phyloP scores from a whole-genome alignment of 64 coral and sea anemone genomes.

The Hydrozoanthus tunicans region DNA sequence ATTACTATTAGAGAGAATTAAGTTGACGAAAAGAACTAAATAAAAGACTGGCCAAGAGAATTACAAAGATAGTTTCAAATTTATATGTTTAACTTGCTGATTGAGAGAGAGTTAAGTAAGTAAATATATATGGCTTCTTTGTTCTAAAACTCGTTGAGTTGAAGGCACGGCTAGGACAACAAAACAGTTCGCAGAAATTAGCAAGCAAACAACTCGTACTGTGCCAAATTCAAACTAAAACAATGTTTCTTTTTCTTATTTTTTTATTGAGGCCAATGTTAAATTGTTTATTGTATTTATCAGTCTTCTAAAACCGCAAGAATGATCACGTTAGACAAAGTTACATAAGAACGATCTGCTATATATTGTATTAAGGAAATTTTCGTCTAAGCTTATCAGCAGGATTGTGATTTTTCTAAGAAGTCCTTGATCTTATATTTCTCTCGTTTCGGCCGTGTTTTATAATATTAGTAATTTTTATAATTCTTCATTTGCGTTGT shows the following conservation, averaged over 20 bases:
- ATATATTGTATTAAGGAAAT: not conserved
- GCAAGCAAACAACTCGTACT: not conserved
- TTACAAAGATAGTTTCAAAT: no score
- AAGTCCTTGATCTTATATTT: slow-evolving; percentile 16
- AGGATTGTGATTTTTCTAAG: not conserved
- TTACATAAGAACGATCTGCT: not conserved
- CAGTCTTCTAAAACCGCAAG: not conserved
- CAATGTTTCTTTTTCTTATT: not conserved
- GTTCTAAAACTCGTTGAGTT: no score
- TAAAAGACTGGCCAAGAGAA: no score
- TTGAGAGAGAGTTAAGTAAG: no score
- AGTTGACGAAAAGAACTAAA: no score
- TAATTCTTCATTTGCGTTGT: not conserved
- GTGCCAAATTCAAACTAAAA: not conserved
- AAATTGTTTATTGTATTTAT: not conserved
- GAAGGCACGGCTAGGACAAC: not conserved
- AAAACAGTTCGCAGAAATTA: not conserved
- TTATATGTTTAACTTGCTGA: no score
- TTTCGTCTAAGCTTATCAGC: not conserved
- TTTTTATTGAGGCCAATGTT: not conserved
- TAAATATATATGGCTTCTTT: no score
- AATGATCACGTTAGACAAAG: not conserved
- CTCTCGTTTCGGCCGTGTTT: not conserved
- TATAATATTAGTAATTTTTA: not conserved
- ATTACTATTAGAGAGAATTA: no score